A percentile compares a stretch with the other conserved stretches of the same genome.
These are phyloP conservation scores for Folsomia manolachei DNA, from an alignment of 2,888 invertebrate genomes.

Conservation along the genomic window DNA sequence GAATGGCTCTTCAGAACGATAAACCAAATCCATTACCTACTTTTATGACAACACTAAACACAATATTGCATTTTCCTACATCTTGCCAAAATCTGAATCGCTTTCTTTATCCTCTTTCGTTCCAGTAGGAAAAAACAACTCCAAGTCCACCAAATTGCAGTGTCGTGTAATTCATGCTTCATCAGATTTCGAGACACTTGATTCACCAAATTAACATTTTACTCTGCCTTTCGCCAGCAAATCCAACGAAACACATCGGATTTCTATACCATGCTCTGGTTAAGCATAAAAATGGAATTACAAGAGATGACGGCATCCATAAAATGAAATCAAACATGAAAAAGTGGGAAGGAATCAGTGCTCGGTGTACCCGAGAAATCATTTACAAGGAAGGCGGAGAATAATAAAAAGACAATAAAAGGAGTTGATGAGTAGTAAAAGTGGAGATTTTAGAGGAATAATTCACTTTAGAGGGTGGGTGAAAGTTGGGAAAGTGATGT, in stretches of 20 bases:
- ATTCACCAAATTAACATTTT: too few relatives aligned
- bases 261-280: too few relatives aligned
- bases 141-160: background rate
- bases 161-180: background rate
- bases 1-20: background rate
- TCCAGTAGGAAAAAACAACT: background rate
- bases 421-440: constrained; percentile 1
- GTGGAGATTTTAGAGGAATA: background rate
- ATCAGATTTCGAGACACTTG: too few relatives aligned
- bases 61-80: background rate
- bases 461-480: background rate
- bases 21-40: constrained; percentile 4
- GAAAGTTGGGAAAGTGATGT: constrained; percentile 1
- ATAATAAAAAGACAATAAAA: constrained; percentile 8
- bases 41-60: constrained; percentile 2
- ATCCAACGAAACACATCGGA: too few relatives aligned
- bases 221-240: too few relatives aligned
- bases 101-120: background rate
- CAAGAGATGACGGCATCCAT: background rate
- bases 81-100: background rate
- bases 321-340: background rate
- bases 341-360: background rate
- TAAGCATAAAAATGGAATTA: too few relatives aligned
- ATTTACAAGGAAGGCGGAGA: background rate
- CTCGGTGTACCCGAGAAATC: background rate